phyloP scores from a whole-genome alignment of 2,113 vertebrate genomes.

The Lanius collurio region DNA sequence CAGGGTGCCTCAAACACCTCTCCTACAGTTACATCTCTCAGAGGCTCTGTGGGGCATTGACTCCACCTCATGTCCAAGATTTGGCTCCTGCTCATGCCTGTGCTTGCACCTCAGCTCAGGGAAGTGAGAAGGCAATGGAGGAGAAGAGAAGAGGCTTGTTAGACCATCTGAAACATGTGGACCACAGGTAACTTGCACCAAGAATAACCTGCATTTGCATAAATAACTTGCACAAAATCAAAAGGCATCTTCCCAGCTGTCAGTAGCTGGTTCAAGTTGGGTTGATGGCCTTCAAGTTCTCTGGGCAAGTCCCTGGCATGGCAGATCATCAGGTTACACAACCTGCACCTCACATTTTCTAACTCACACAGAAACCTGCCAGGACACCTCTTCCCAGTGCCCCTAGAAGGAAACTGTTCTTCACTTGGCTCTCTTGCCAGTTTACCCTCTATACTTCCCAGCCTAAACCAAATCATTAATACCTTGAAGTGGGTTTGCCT shows the following conservation, averaged over 20 bases:
- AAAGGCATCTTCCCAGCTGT: neutral
- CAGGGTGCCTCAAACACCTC: neutral
- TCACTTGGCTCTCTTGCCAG: neutral
- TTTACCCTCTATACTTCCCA: neutral
- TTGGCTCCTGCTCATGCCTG: neutral
- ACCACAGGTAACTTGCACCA: neutral
- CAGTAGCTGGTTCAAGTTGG: accelerated
- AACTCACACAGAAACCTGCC: neutral
- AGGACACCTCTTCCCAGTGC: neutral
- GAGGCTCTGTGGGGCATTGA: neutral
- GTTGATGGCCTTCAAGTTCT: neutral
- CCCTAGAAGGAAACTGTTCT: accelerated
- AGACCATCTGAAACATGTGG: neutral
- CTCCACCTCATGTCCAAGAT: accelerated
- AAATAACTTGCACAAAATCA: neutral
- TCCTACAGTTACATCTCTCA: neutral
- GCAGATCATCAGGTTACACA: neutral
- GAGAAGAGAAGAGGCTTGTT: neutral
- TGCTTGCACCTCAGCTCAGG: neutral
- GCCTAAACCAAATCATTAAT: neutral
- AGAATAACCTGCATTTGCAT: neutral
- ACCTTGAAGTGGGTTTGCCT: neutral
- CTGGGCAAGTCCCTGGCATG: neutral
- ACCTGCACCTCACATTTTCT: neutral
- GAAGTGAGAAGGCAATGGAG: neutral